Conservation (phyloP, 2,797 vertebrate genomes). For the Sebastes melanostomus region DNA sequence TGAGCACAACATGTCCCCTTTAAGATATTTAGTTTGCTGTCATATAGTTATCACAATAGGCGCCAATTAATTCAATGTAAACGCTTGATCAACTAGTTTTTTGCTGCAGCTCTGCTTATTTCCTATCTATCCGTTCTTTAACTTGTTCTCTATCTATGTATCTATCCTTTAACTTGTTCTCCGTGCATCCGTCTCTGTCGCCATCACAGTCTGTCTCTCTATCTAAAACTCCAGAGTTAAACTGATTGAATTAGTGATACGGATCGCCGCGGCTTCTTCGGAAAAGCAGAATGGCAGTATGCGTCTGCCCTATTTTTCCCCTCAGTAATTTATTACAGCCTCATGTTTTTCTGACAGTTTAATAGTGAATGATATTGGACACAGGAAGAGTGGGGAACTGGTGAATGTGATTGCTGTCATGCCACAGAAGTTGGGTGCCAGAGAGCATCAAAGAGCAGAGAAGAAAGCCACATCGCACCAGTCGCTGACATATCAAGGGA, state of each 20-base stretch:
- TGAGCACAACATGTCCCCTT: neutral
- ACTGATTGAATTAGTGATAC: conserved; percentile 59
- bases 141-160: neutral
- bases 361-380: conserved; percentile 77
- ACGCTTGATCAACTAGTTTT: neutral
- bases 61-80: neutral
- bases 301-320: conserved; percentile 27
- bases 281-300: conserved; percentile 37
- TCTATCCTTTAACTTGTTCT: neutral
- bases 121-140: too few relatives aligned
- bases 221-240: conserved; percentile 21
- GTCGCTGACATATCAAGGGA: conserved; percentile 58
- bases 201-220: neutral
- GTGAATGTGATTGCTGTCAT: conserved; percentile 70
- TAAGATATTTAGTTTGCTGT: neutral
- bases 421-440: conserved; percentile 59
- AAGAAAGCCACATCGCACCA: conserved; percentile 54
- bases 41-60: neutral
- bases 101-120: neutral
- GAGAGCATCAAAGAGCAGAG: conserved; percentile 70
- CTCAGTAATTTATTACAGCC: conserved; percentile 72
- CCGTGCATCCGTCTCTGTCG: neutral
- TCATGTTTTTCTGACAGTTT: conserved; percentile 75
- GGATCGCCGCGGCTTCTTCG: conserved; percentile 36
- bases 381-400: conserved; percentile 43